Conservation (phyloP, 2,888 invertebrate species). For the Lepidocyrtinus sp. region DNA sequence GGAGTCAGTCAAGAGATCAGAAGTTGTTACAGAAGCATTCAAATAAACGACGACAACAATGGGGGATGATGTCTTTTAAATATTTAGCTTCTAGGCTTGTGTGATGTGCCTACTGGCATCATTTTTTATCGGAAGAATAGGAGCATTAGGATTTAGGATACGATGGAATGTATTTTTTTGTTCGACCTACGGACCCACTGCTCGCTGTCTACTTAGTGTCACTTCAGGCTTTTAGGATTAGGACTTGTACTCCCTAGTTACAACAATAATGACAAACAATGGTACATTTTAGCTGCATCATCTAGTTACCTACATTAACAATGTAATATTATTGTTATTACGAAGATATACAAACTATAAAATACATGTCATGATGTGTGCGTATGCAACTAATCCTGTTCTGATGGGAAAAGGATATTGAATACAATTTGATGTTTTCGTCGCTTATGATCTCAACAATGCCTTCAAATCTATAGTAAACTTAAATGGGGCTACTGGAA, state of each 20-base stretch:
- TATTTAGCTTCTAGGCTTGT: background rate
- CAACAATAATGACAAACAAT: conserved; percentile 31
- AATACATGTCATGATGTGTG: too few relatives aligned
- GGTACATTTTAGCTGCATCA: conserved; percentile 17
- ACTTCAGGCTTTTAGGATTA: conserved; percentile 56
- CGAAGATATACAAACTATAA: conserved; percentile 24
- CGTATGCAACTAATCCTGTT: too few relatives aligned
- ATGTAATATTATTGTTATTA: conserved; percentile 44
- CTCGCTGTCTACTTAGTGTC: conserved; percentile 56
- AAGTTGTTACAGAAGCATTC: conserved; percentile 42
- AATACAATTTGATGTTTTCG: too few relatives aligned
- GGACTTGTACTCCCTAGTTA: background rate
- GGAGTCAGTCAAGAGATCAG: conserved; percentile 31
- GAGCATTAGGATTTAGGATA: background rate
- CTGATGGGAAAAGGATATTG: too few relatives aligned
- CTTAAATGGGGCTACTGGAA: too few relatives aligned
- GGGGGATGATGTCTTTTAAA: background rate
- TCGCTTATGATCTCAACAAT: too few relatives aligned
- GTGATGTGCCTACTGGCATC: background rate
- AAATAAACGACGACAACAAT: conserved; percentile 34
- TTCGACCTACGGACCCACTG: conserved; percentile 54
- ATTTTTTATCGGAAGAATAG: too few relatives aligned
- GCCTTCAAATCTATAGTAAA: too few relatives aligned
- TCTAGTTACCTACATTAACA: conserved; percentile 27
- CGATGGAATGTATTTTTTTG: background rate